Percentiles rank a stretch among this genome's conserved stretches.
Conservation (phyloP, 2,888 invertebrate species). For the Crepidodera aurea region DNA sequence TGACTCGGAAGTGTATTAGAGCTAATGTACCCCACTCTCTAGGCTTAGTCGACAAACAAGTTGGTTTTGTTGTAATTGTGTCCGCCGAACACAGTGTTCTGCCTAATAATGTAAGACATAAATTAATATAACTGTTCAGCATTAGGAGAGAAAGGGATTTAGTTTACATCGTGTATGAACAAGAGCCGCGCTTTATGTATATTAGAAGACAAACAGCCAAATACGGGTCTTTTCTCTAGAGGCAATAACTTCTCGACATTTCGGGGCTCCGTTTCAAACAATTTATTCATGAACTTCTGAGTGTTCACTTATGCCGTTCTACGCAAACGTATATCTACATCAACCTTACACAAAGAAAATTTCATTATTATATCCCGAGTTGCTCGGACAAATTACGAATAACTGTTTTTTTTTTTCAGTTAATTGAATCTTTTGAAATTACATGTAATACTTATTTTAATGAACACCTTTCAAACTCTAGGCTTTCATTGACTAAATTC, state of each 20-base stretch:
- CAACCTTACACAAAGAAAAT: too few relatives aligned
- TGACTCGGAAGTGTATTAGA: constrained; percentile 56
- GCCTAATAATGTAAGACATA: constrained; percentile 61
- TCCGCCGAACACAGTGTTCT: constrained; percentile 58
- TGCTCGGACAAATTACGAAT: too few relatives aligned
- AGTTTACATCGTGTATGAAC: constrained; percentile 56
- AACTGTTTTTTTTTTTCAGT: too few relatives aligned
- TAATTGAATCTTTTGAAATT: too few relatives aligned
- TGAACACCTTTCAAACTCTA: too few relatives aligned
- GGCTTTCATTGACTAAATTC: too few relatives aligned
- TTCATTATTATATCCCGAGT: too few relatives aligned
- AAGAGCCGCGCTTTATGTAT: constrained; percentile 42
- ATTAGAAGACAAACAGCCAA: constrained; percentile 34
- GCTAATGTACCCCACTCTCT: constrained; percentile 55
- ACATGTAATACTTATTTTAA: too few relatives aligned
- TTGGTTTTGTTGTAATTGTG: constrained; percentile 61
- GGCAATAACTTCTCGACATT: constrained; percentile 26
- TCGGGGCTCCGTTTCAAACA: constrained; percentile 27
- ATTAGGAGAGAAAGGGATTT: constrained; percentile 54
- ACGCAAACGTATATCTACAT: too few relatives aligned
- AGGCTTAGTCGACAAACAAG: constrained; percentile 60
- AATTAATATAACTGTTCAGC: constrained; percentile 61
- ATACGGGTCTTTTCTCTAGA: constrained; percentile 32
- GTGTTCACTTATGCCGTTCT: too few relatives aligned
- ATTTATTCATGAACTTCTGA: constrained; percentile 26